phyloP scores from a whole-genome alignment of 1,140 invertebrate genomes.

The Bombus waltoni region DNA sequence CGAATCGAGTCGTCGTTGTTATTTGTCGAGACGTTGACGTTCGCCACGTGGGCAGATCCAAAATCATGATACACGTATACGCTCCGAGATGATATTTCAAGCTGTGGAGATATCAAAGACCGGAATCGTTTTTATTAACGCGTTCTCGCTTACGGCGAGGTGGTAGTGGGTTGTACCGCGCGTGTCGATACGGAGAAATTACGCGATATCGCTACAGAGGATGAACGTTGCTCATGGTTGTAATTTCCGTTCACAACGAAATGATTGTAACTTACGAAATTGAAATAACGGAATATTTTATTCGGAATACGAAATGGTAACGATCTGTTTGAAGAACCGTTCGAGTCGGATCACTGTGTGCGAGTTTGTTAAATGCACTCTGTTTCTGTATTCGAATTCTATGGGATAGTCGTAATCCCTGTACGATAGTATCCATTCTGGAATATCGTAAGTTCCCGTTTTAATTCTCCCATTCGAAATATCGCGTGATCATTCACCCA shows the following conservation, averaged over 20 bases:
- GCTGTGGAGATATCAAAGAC: not conserved
- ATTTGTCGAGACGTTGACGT: constrained; percentile 28
- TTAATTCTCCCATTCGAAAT: too few species aligned
- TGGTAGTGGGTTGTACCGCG: not conserved
- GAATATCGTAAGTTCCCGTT: too few species aligned
- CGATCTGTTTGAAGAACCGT: not conserved
- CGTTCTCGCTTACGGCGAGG: not conserved
- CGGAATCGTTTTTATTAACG: not conserved
- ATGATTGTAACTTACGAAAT: too few species aligned
- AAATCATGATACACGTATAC: not conserved
- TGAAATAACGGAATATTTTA: too few species aligned
- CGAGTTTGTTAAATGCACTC: not conserved
- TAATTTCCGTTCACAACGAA: too few species aligned
- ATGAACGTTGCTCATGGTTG: too few species aligned
- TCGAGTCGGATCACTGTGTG: accelerated
- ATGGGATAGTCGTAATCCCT: too few species aligned
- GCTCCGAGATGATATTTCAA: not conserved
- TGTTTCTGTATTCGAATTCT: too few species aligned
- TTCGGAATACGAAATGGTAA: not conserved
- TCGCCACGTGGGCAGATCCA: constrained; percentile 11
- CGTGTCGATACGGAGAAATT: not conserved
- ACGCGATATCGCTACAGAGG: too few species aligned
- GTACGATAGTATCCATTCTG: too few species aligned
- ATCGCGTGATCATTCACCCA: too few species aligned
- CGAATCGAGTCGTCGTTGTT: not conserved